phyloP scores from a whole-genome alignment of 2,113 vertebrate genomes.

The Hylia prasina region DNA sequence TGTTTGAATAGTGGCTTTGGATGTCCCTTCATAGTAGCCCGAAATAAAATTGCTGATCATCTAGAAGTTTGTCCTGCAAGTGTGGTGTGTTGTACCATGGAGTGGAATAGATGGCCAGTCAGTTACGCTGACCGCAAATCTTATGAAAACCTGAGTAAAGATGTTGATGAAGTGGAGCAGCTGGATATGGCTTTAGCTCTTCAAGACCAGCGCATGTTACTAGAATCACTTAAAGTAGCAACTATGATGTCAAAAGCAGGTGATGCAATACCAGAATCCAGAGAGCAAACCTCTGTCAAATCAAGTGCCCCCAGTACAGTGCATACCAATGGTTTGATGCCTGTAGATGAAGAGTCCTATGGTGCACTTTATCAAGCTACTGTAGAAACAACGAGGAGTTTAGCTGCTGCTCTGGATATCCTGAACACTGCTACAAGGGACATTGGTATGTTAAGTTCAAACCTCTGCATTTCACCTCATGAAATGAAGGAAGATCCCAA shows the following conservation, averaged over 20 bases:
- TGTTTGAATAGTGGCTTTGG: constrained; percentile 92
- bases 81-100: constrained; percentile 97
- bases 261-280: constrained; percentile 66
- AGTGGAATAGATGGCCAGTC: constrained; percentile 97
- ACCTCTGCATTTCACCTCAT: constrained; percentile 65
- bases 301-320: constrained; percentile 72
- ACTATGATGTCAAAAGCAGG: constrained; percentile 85
- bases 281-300: constrained; percentile 76
- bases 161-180: constrained; percentile 91
- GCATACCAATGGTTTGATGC: constrained; percentile 81
- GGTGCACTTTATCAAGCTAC: constrained; percentile 91
- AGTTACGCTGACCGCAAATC: constrained; percentile 92
- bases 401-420: constrained; percentile 90
- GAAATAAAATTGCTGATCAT: constrained; percentile 91
- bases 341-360: constrained; percentile 86
- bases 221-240: constrained; percentile 92
- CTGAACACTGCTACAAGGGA: constrained; percentile 85
- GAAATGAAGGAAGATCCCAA: constrained; percentile 71
- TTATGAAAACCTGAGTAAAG: constrained; percentile 89
- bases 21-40: constrained; percentile 84
- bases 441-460: constrained; percentile 80
- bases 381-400: constrained; percentile 89
- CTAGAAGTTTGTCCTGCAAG: constrained; percentile 93
- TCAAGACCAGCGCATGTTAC: constrained; percentile 92
- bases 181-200: constrained; percentile 95